phyloP scores from a whole-genome alignment of 2,888 invertebrate species.

The Pyrocoelia pectoralis region DNA sequence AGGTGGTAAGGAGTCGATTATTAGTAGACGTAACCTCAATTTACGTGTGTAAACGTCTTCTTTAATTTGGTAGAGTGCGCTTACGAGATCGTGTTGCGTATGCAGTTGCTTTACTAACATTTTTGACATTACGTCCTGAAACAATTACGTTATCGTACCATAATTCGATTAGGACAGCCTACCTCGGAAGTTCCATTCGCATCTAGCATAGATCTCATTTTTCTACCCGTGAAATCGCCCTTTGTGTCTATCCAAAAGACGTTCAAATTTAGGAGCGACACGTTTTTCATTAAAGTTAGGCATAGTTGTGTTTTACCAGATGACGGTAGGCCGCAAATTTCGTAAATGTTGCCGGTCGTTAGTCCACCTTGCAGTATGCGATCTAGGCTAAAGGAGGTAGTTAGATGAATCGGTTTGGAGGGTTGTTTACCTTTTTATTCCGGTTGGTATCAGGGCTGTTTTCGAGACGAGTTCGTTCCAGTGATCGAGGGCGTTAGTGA shows the following conservation, averaged over 20 bases:
- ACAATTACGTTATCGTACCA: no score
- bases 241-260: constrained; percentile 80
- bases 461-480: constrained; percentile 52
- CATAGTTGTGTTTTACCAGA: constrained; percentile 83
- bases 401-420: no score
- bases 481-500: constrained; percentile 54
- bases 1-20: constrained; percentile 79
- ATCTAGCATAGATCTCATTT: constrained; percentile 67
- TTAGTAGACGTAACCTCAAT: constrained; percentile 63
- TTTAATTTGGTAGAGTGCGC: constrained; percentile 64
- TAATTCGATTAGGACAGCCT: no score
- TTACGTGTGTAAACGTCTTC: constrained; percentile 55
- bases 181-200: constrained; percentile 57
- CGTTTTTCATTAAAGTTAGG: constrained; percentile 70
- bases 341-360: constrained; percentile 75
- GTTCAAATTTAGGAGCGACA: constrained; percentile 59
- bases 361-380: constrained; percentile 73
- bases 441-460: constrained; percentile 60
- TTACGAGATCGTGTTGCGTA: constrained; percentile 65
- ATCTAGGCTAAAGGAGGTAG: constrained; percentile 68
- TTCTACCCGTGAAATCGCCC: constrained; percentile 69
- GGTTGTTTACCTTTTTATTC: constrained; percentile 63
- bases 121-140: constrained; percentile 65
- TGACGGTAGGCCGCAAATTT: constrained; percentile 80
- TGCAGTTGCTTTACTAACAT: constrained; percentile 65